Percentiles rank a stretch among this genome's conserved stretches.
Evolutionary conservation across 2,888 invertebrate species (phyloP).

Genomic region (Rapana venosa): DNA sequence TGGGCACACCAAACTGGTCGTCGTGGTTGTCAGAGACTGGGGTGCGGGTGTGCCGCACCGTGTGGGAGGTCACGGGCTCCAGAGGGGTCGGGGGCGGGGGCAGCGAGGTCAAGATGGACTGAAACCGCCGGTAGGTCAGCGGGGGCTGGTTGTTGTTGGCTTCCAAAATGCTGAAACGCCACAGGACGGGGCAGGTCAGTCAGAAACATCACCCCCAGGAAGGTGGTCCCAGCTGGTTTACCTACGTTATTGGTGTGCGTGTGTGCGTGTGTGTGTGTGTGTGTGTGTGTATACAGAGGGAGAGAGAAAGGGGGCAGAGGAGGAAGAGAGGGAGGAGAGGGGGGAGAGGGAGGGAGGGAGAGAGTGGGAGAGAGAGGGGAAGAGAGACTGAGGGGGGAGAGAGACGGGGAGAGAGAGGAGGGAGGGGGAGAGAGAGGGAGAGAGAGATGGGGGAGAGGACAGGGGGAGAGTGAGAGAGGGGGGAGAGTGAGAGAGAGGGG

Average conservation of each 20-base stretch:
- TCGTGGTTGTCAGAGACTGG: constrained; percentile 88
- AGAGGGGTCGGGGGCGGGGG: constrained; percentile 86
- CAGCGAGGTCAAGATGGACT: constrained; percentile 88
- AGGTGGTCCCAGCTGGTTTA: no score
- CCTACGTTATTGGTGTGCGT: no score
- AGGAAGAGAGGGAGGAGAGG: background rate
- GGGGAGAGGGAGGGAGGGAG: background rate
- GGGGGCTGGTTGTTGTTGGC: constrained; percentile 89
- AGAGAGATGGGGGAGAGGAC: background rate
- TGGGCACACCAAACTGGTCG: constrained; percentile 90
- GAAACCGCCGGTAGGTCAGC: constrained; percentile 91
- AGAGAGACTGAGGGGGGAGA: background rate
- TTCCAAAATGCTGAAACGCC: constrained; percentile 85
- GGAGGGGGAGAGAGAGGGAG: background rate
- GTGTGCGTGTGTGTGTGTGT: no score
- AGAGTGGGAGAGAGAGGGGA: background rate
- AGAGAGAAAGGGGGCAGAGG: background rate
- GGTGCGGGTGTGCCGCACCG: constrained; percentile 84
- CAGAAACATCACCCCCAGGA: no score
- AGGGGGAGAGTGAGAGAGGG: background rate
- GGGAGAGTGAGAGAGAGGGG: background rate
- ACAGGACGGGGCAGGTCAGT: background rate
- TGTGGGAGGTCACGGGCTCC: constrained; percentile 81
- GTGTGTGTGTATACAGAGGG: background rate
- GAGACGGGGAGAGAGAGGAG: background rate